Evolutionary conservation across 1,140 invertebrate genomes (phyloP).

Genomic region (Pseudomyrmex gracilis): DNA sequence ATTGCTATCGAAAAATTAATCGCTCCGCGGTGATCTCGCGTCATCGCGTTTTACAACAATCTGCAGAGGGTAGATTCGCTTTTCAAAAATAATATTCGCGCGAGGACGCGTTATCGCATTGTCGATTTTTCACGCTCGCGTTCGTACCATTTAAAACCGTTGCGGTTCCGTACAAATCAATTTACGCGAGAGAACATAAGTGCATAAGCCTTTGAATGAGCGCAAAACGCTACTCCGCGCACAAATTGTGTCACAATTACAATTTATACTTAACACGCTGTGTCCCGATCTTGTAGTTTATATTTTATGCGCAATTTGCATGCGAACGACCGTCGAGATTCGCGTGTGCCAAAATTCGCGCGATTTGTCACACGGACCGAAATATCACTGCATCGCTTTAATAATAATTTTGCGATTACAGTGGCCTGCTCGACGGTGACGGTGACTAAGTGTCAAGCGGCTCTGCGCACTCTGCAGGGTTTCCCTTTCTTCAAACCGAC

Average conservation of each 20-base stretch:
- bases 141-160: conserved; percentile 5
- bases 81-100: conserved; percentile 4
- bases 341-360: conserved; percentile 41
- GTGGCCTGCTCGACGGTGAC: conserved; percentile 96
- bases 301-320: conserved; percentile 5
- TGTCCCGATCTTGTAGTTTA: not conserved
- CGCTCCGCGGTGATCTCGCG: conserved; percentile 20
- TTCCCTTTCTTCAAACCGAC: conserved; percentile 97
- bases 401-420: conserved; percentile 87
- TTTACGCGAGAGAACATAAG: not conserved
- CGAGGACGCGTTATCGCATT: conserved; percentile 15
- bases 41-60: conserved; percentile 35
- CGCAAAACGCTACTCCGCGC: too few relatives aligned
- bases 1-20: conserved; percentile 40
- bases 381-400: conserved; percentile 37
- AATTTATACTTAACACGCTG: conserved; percentile 21
- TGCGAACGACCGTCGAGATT: not conserved
- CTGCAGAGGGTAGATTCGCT: conserved; percentile 3
- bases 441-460: conserved; percentile 95
- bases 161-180: not conserved
- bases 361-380: conserved; percentile 52
- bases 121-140: conserved; percentile 3
- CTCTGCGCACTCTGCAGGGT: conserved; percentile 93
- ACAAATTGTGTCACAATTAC: conserved; percentile 19
- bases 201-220: not conserved